Conservation (phyloP, 2,797 vertebrate species). For the Spondyliosoma cantharus region DNA sequence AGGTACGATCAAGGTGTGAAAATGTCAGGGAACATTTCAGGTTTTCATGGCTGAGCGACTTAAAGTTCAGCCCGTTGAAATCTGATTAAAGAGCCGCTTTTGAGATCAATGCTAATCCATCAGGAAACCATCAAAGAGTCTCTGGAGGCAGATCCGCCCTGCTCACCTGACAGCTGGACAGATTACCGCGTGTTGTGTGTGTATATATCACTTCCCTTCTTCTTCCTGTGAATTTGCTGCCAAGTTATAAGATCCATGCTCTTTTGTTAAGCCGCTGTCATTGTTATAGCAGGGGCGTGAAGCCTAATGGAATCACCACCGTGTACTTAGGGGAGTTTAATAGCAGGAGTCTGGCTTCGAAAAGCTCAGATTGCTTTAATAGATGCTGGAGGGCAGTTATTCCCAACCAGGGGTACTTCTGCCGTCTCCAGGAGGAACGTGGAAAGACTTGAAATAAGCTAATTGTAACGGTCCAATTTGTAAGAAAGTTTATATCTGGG, state of each 20-base stretch:
- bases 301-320: background rate
- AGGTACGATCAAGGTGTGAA: slow-evolving; percentile 17
- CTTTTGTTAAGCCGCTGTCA: slow-evolving; percentile 17
- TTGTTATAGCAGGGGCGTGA: slow-evolving; percentile 12
- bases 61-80: slow-evolving; percentile 37
- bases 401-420: background rate
- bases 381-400: background rate
- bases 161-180: slow-evolving; percentile 75
- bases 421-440: background rate
- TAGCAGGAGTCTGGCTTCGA: slow-evolving; percentile 7
- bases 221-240: slow-evolving; percentile 52
- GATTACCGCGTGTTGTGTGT: slow-evolving; percentile 21
- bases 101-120: slow-evolving; percentile 67
- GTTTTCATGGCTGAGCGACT: slow-evolving; percentile 12
- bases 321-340: background rate
- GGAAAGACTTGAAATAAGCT: background rate
- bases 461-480: background rate
- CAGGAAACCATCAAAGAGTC: slow-evolving; percentile 70
- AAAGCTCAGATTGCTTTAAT: slow-evolving; percentile 19
- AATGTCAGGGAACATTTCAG: background rate
- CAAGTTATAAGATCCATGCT: slow-evolving; percentile 11
- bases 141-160: slow-evolving; percentile 49
- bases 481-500: no score
- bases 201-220: slow-evolving; percentile 21
- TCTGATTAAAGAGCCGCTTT: slow-evolving; percentile 55